Evolutionary conservation across 2,888 invertebrate genomes (phyloP), one percentile per base, ranked within the genome.

Genomic region (Amblyjoppa fuscipennis): DNA sequence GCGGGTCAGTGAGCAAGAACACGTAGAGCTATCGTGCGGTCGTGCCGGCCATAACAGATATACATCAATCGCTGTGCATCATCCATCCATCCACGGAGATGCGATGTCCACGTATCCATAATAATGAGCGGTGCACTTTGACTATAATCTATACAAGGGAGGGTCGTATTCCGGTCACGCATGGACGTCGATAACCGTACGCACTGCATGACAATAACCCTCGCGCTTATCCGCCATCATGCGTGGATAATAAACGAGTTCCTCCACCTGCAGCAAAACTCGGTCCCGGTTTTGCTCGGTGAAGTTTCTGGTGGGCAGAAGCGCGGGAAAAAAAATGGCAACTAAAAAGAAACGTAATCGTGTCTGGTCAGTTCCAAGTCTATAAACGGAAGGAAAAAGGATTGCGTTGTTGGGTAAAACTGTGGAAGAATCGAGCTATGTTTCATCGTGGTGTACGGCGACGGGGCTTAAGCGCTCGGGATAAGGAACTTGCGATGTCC

Each of bases 111-210:
- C 64, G 45, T 56, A 66, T 66, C 74, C 73, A 73, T 74, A 73
- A 78, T 78, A 73, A 68, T 68, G 49, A 78, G 78, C 56, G 78
- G 66, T 71, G 71, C 77, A 71, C 77, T 82, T 76, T 76, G 77
- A 53, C 49, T 53, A 25, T 76, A 73, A 78, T 73, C 83, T n/a
- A 66, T 82, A 49, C 25, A 66, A 28, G 61, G 51, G 25, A 45
- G 41, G 31, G 64, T 77, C 45, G 71, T 64, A 78, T 83, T 78
- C 56, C 73, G 69, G 73, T 78, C 83, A 78, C 74, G 83, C 51
- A 73, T 74, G 25, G 38, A 53, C 73, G 74, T 78, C 68, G 41
- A 49, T 59, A 59, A 31, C 31, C 64, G 34, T n/a, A 74, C 34
- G 68, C 34, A 31, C 11, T 68, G 68, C 78, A 78, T 74, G 68